phyloP scores from a whole-genome alignment of 2,113 vertebrate genomes.

The Gymnogyps californianus region DNA sequence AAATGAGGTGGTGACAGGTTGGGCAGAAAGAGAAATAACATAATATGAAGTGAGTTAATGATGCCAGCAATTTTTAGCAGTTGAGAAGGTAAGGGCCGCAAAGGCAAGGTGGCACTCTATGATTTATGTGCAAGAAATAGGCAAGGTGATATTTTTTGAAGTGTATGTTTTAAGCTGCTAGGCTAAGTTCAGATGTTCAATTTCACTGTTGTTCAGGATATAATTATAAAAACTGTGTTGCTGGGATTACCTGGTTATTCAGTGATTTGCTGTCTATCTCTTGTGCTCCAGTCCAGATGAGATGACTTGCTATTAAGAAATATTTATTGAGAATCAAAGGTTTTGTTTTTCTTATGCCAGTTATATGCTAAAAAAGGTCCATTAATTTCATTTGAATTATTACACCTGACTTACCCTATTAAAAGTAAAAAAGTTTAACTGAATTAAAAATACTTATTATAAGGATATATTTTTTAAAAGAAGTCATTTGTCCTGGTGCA shows the following conservation, averaged over 20 bases:
- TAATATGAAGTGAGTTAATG: conserved; percentile 48
- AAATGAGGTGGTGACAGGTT: conserved; percentile 42
- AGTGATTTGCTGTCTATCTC: not conserved
- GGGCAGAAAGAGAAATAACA: conserved; percentile 50
- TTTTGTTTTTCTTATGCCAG: not conserved
- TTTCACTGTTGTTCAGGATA: not conserved
- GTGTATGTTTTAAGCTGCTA: not conserved
- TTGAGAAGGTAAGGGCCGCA: conserved; percentile 14
- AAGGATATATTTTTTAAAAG: not conserved
- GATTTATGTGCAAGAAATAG: conserved; percentile 46
- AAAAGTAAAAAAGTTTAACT: not conserved
- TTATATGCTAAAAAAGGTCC: not conserved
- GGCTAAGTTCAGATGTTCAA: not conserved
- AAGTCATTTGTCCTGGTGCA: not conserved
- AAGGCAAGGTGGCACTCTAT: conserved; percentile 28
- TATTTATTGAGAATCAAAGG: not conserved
- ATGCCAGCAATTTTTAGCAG: conserved; percentile 51
- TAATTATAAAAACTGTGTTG: not conserved
- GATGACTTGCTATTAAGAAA: not conserved
- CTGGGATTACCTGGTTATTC: not conserved
- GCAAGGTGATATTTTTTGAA: conserved; percentile 28
- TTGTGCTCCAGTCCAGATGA: not conserved
- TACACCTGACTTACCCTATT: not conserved
- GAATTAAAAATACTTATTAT: not conserved
- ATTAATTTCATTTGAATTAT: not conserved